Evolutionary conservation across 2,797 vertebrate genomes (phyloP), one percentile per base, ranked within the genome.

Genomic region (Acipenser transmontanus): DNA sequence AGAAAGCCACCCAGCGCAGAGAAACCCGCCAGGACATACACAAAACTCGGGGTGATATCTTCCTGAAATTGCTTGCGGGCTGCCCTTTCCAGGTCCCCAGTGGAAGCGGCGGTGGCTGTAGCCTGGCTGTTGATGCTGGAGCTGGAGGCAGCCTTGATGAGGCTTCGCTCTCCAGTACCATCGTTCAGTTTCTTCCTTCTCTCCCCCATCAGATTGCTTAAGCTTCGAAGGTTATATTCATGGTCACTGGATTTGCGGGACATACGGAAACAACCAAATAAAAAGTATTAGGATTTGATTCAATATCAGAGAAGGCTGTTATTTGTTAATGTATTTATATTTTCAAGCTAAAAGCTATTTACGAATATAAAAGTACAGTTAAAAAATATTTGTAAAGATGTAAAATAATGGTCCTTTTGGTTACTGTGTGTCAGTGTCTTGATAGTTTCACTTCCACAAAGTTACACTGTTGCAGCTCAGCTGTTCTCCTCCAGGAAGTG

Each of bases 161-260:
- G 88, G 68, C 81, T 91, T 76, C 87, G 83, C 80, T 87, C 92
- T 68, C 88, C 91, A 79, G 34, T 34, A 34, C 80, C 89, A 77
- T 87, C 91, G 80, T 77, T 90, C 80, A 74, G 79, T 82, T 84
- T 89, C 84, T 90, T 89, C 85, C 94, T 89, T 74, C 92, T 89
- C 84, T 98, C 96, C 80, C 95, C 93, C 95, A 95, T 94, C 73
- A 95, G 90, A 87, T 89, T 93, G 91, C 91, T 93, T 88, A 98
- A 87, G 78, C 94, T 94, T 63, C 95, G 93, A 79, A 98, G 93
- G 74, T 87, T 96, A 83, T 98, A 98, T 84, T 97, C 96, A 92
- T 95, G 91, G 72, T 91, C 91, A 80, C 85, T 87, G 78, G 91
- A 89, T 87, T 93, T 92, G 73, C 94, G 94, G 90, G 93, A 97